Base-by-base conservation (phyloP, 1,140 invertebrate species). In the Neotoxoptera formosana region DNA sequence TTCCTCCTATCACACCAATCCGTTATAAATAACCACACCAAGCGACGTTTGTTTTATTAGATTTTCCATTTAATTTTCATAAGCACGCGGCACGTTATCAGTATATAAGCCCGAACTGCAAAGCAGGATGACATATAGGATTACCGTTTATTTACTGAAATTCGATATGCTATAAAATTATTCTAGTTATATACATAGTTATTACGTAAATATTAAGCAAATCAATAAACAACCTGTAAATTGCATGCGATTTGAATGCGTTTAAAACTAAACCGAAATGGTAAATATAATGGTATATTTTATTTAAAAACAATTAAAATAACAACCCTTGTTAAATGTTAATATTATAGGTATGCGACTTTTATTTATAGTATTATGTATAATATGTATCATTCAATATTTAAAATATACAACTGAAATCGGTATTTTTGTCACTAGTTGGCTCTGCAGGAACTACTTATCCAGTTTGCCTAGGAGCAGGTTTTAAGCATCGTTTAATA, bases 11-110 rank as follows among this genome's bases (percentile, higher is more conserved):
- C 17, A 21, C 34, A 21, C 48, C 36, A 51, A 86, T 93, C 81
- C 81, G 91, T 93, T 93, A 93, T 93, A 93, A 93, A 93, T 93
- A 93, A 93, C 91, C 76, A 48, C 53, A 93, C 76, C n/a, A 81
- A 11, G 48, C 21, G 91, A 93, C 91, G 48, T 84, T 84, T 30
- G 91, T 93, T 93, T 93, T 93, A 93, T 84, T 93, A 93, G 91
- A 84, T 93, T 93, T 90, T 41, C 48, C 60, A 51, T 83, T 91
- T 91, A 48, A 91, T 41, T 76, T 91, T 81, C 90, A 91, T 48
- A 91, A 91, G 17, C 48, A 89, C 21, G 36, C n/a, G 7, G n/a
- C 11, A 36, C 45, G 51, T 89, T 89, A 89, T 89, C 34, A 34
- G 34, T 88, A 41, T 86, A 86, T 89, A 88, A 88, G n/a, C 87